These are phyloP conservation scores for Thymallus thymallus DNA, from an alignment of 2,113 vertebrate genomes.

Conservation along the genomic window DNA sequence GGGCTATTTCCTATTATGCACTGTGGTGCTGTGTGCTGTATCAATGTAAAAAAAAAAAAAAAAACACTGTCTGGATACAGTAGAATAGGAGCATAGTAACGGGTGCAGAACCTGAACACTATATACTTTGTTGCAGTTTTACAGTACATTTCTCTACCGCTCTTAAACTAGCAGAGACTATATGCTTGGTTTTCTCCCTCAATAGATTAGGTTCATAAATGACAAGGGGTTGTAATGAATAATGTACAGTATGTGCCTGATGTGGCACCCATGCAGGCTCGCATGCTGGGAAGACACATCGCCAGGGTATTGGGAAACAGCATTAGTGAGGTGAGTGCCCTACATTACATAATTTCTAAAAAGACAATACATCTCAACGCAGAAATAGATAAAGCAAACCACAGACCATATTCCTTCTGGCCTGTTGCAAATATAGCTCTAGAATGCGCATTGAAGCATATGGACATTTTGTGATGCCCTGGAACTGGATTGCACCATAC, in stretches of 20 bases:
- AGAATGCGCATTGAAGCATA: not conserved
- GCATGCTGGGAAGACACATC: constrained; percentile 14
- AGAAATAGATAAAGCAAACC: constrained; percentile 9
- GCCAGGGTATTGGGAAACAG: constrained; percentile 33
- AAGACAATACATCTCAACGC: too few species aligned
- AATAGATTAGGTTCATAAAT: constrained; percentile 33
- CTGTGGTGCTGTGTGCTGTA: not conserved
- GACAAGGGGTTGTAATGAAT: constrained; percentile 27
- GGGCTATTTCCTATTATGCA: not conserved
- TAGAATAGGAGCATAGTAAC: not conserved
- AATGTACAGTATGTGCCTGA: constrained; percentile 38
- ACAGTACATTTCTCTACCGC: not conserved
- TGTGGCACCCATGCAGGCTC: constrained; percentile 23
- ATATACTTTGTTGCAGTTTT: not conserved
- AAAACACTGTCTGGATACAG: not conserved
- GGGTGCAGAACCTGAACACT: not conserved
- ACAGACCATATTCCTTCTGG: constrained; percentile 4
- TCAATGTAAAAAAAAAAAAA: constrained; percentile 36
- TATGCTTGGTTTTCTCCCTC: not conserved
- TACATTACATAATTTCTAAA: too few species aligned
- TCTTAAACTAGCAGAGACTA: not conserved
- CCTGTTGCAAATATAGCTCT: not conserved
- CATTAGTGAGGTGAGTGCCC: constrained; percentile 27
- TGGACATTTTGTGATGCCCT: not conserved
- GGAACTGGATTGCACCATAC: too few species aligned